Conservation (phyloP, 2,888 invertebrate genomes). For the Cryptus armator region DNA sequence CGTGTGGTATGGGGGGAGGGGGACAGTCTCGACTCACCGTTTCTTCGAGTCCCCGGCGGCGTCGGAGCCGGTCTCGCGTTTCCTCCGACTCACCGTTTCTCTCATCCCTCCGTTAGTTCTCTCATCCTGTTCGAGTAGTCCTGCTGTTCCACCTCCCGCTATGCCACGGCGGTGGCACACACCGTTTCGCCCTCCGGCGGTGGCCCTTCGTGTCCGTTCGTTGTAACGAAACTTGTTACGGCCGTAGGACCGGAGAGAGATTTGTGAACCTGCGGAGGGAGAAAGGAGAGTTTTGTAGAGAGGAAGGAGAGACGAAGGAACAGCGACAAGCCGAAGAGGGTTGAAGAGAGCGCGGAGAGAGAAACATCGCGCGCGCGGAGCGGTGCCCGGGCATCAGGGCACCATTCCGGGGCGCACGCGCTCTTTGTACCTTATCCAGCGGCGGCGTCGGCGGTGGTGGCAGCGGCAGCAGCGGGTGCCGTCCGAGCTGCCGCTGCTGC, state of each 20-base stretch:
- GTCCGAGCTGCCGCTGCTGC: constrained; percentile 60
- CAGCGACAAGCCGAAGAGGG: neutral
- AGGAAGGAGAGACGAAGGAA: constrained; percentile 23
- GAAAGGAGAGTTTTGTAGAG: constrained; percentile 24
- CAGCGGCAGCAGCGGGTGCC: constrained; percentile 36
- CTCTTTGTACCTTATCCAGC: constrained; percentile 57
- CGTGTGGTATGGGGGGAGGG: neutral
- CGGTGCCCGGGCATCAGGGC: constrained; percentile 84
- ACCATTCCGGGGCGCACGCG: constrained; percentile 74
- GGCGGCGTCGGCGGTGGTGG: constrained; percentile 37
- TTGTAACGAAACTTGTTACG: constrained; percentile 76
- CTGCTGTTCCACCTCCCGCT: constrained; percentile 3
- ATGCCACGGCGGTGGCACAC: constrained; percentile 5
- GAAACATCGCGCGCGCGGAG: constrained; percentile 66
- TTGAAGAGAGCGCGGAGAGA: constrained; percentile 21
- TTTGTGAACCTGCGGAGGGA: constrained; percentile 68
- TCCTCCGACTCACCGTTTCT: constrained; percentile 7
- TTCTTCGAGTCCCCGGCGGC: constrained; percentile 52
- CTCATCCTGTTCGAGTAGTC: constrained; percentile 20
- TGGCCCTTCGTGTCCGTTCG: constrained; percentile 68
- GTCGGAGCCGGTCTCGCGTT: constrained; percentile 26
- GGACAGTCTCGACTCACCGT: constrained; percentile 8
- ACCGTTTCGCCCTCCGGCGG: constrained; percentile 32
- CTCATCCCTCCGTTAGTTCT: constrained; percentile 17
- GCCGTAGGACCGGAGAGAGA: constrained; percentile 66